Evolutionary conservation across 1,140 invertebrate species (phyloP), one percentile per base, ranked within the genome.

Genomic region (Papilio dardanus): DNA sequence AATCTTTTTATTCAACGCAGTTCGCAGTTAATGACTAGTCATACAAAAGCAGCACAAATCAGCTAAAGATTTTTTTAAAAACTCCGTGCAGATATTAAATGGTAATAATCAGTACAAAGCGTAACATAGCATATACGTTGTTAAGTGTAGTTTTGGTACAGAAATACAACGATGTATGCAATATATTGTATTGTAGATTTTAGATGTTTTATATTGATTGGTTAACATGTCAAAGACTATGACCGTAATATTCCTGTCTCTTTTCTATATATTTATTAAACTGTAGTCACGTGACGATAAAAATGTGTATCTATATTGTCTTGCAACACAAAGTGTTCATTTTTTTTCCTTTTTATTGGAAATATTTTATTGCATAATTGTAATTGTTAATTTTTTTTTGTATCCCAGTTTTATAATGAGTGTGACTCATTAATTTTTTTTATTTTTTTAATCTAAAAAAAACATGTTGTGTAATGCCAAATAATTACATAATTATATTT

Each of bases 391-490:
- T 79, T 86, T 83, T 46, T 46, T 54, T 81, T 86, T 83, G 81
- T 86, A 81, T 81, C 81, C 85, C 88, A 86, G 84, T 87, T 88
- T 87, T 86, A 75, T 82, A 85, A 87, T 87, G 91, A 91, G 91
- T 92, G 79, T 91, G 79, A 92, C 91, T 92, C 91, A 81, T 88
- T 81, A 79, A 10, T 84, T 80, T 83, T 79, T 74, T 76, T 80
- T 74, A 83, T 79, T 80, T 76, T 83, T 84, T 86, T 87, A 82
- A 85, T 83, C 83, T 80, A 76, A 83, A 84, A 89, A 85, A 84
- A 89, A 85, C 80, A 89, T 90, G 84, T 89, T 90, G 85, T 90
- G 85, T 90, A 91, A 91, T 89, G 87, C 89, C 91, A 92, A 92
- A 92, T 88, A 90, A 86, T 89, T 83, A 88, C 79, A 86, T 85